phyloP scores from a whole-genome alignment of 2,113 vertebrate species.

The Tonatia bakeri region DNA sequence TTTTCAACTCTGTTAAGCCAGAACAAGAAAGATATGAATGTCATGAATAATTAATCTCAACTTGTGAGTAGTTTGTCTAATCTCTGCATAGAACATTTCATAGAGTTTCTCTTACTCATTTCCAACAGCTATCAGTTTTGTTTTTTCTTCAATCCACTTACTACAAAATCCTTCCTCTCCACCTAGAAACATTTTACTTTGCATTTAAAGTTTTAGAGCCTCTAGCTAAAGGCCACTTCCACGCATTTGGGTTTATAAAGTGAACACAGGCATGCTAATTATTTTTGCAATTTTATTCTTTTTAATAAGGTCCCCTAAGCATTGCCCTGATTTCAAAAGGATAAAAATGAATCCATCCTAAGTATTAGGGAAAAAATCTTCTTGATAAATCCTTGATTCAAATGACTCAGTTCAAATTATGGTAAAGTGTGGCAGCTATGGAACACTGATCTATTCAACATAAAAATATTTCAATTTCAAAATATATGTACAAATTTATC shows the following conservation, averaged over 20 bases:
- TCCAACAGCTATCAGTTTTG: not conserved
- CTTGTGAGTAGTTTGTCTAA: not conserved
- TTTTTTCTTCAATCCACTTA: not conserved
- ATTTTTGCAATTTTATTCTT: not conserved
- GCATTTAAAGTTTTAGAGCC: not conserved
- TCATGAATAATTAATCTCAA: not conserved
- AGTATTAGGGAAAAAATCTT: not conserved
- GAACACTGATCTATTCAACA: not conserved
- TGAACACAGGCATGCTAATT: not conserved
- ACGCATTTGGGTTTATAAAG: not conserved
- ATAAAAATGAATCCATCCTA: not conserved
- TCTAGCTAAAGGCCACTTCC: not conserved
- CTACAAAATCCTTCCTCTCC: not conserved
- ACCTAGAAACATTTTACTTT: not conserved
- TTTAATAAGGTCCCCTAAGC: conserved; percentile 12
- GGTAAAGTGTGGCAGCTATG: not conserved
- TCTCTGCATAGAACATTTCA: not conserved
- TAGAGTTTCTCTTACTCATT: not conserved
- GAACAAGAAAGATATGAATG: not conserved
- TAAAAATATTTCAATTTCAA: not conserved
- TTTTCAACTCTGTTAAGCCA: not conserved
- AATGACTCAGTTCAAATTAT: not conserved
- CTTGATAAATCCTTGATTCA: not conserved
- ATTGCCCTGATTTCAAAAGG: conserved; percentile 29
- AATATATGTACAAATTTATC: not conserved